Conservation (phyloP, 2,888 invertebrate species). For the Smittia aterrima region DNA sequence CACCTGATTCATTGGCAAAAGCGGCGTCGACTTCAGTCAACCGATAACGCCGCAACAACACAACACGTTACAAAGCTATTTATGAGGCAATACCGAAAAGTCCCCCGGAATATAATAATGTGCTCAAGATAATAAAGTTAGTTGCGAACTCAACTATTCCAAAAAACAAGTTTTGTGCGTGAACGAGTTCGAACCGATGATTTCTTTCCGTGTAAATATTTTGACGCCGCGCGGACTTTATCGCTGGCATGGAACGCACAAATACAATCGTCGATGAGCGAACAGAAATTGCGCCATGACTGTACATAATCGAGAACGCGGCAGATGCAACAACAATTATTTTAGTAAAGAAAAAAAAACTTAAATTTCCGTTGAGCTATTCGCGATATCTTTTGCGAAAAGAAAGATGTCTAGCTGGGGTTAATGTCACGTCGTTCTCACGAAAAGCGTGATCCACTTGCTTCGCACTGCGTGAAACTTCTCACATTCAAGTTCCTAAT, state of each 20-base stretch:
- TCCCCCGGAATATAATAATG: no score
- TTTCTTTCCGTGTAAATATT: constrained; percentile 25
- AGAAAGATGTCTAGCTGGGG: background rate
- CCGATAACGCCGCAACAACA: constrained; percentile 25
- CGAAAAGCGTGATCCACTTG: no score
- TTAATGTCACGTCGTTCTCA: no score
- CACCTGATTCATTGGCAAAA: constrained; percentile 14
- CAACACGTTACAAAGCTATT: background rate
- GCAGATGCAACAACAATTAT: constrained; percentile 31
- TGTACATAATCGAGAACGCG: constrained; percentile 9
- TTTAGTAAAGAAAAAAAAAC: background rate
- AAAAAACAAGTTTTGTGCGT: no score
- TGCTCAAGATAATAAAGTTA: no score
- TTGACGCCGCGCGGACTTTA: constrained; percentile 23
- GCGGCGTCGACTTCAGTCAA: constrained; percentile 33
- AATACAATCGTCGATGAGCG: constrained; percentile 11
- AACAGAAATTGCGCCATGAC: constrained; percentile 25
- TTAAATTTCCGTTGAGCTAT: constrained; percentile 9
- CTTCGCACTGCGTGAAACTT: no score
- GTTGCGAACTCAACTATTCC: no score
- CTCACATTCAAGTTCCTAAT: background rate
- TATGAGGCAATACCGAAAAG: background rate
- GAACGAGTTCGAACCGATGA: no score
- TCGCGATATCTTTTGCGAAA: background rate
- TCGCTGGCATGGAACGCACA: constrained; percentile 19